Evolutionary conservation across 2,113 vertebrate genomes (phyloP), one percentile per base, ranked within the genome.

Genomic region (Ictidomys tridecemlineatus): DNA sequence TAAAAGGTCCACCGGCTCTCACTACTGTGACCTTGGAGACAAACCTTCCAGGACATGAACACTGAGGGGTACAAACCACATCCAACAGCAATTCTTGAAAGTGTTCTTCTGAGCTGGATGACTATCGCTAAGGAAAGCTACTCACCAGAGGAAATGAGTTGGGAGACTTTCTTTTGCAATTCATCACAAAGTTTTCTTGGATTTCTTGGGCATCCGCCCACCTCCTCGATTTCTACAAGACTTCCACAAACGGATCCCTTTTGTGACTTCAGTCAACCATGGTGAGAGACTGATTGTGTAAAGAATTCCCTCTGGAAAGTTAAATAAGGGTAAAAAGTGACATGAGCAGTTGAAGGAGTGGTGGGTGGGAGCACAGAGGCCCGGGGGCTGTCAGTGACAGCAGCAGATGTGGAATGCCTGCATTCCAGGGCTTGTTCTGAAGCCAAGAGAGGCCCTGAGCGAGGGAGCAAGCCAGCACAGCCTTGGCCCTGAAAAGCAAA

Each of bases 261-360:
- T 51, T 92, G 73, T 13, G 48, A 87, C 56, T 67, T 78, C 48
- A 92, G 72, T 63, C 28, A 95, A 87, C 70, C 53, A 85, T 5
- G 13, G 34, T 1, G 12, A 85, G n/a, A 89, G 78, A 30, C 24
- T 39, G 56, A 30, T 69, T 77, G 28, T 83, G 78, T 37, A 14
- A 92, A 93, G 67, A 97, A 88, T 32, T 73, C 18, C 37, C 22
- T 51, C 28, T 48, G 89, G 65, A 24, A 51, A 28, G 5, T 74
- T 94, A 87, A 34, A 8, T 77, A 85, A 96, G 16, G 94, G 61
- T 88, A 85, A 26, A n/a, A 63, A 63, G 67, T 24, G 32, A 48
- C 56, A 48, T 73, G 16, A 20, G 70, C 39, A 74, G 77, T 42
- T 61, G 3, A 88, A 86, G 2, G 6, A 45, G 4, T 4, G 5